Conservation (phyloP, 2,888 invertebrate species). For the Lucinisca nassula region DNA sequence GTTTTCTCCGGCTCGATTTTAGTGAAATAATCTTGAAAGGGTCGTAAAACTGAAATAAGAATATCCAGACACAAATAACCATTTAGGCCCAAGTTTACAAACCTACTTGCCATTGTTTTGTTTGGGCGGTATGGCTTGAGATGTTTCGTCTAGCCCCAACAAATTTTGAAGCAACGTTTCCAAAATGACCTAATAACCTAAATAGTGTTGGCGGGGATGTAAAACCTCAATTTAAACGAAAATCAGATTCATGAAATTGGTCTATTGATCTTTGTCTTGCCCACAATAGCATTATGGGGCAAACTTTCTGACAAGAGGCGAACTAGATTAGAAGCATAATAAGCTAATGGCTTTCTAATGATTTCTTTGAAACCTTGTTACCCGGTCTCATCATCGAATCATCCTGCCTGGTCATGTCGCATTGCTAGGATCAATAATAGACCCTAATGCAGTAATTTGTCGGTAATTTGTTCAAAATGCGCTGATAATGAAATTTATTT, state of each 20-base stretch:
- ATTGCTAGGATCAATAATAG: conserved; percentile 61
- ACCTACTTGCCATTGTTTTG: no score
- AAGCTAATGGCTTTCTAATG: conserved; percentile 67
- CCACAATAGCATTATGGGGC: background rate
- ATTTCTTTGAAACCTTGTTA: conserved; percentile 15
- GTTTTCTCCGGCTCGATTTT: no score
- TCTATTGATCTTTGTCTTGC: conserved; percentile 9
- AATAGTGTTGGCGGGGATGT: no score
- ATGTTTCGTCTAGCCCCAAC: no score
- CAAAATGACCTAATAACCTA: no score
- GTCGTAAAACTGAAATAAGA: no score
- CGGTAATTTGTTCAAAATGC: conserved; percentile 70
- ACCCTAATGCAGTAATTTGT: conserved; percentile 68
- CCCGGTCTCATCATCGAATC: background rate
- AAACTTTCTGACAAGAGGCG: conserved; percentile 9
- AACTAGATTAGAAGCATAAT: conserved; percentile 18
- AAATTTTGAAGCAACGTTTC: no score
- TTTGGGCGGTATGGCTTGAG: no score
- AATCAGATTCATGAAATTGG: conserved; percentile 1
- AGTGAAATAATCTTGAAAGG: no score
- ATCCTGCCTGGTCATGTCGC: background rate
- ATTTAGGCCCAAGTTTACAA: no score
- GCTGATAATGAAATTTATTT: conserved; percentile 71
- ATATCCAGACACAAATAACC: no score
- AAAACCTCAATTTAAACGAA: no score